phyloP scores from a whole-genome alignment of 2,888 invertebrate genomes.

The Chrysolina americana region DNA sequence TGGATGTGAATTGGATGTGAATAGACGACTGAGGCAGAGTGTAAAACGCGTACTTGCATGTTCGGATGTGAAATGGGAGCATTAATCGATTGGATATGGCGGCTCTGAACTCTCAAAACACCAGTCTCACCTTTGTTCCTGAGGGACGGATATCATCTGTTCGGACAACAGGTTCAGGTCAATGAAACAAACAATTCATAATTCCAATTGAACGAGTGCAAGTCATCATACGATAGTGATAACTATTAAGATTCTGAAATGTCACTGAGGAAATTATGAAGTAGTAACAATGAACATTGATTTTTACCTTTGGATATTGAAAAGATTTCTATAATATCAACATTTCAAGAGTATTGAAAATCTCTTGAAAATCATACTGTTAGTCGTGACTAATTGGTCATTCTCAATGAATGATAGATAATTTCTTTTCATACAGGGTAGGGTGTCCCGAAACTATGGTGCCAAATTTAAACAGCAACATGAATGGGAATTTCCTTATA shows the following conservation, averaged over 20 bases:
- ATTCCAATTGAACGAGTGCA: background rate
- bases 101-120: conserved; percentile 37
- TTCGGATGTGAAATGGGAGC: conserved; percentile 30
- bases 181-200: background rate
- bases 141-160: conserved; percentile 12
- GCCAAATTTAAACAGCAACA: too few relatives aligned
- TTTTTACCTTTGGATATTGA: too few relatives aligned
- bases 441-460: too few relatives aligned
- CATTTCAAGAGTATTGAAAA: too few relatives aligned
- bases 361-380: too few relatives aligned
- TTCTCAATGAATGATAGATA: too few relatives aligned
- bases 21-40: conserved; percentile 9
- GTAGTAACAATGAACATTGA: too few relatives aligned
- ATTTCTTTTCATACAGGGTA: too few relatives aligned
- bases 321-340: too few relatives aligned
- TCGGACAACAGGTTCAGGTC: background rate
- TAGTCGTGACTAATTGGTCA: too few relatives aligned
- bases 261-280: too few relatives aligned
- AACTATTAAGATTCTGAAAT: background rate
- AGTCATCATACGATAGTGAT: background rate
- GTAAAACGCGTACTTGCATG: conserved; percentile 31
- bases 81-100: conserved; percentile 35
- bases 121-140: conserved; percentile 27
- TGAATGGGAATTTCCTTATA: too few relatives aligned
- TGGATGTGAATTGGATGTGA: conserved; percentile 5